These are phyloP conservation scores for Zeugodacus cucurbitae DNA, from an alignment of 1,140 invertebrate genomes.

Conservation along the genomic window DNA sequence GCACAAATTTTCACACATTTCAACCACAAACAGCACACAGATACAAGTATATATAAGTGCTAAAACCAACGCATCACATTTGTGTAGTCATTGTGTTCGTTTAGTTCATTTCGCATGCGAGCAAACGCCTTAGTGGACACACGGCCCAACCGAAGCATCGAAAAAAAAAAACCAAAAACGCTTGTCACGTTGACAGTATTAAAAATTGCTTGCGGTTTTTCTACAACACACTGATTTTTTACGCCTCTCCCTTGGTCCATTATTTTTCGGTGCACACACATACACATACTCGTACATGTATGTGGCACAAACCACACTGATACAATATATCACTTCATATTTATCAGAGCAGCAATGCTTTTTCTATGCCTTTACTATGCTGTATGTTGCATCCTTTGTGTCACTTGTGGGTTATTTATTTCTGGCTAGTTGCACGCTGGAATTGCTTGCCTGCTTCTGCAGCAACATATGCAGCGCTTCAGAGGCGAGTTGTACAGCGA, in stretches of 20 bases:
- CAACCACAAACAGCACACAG: background rate
- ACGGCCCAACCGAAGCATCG: background rate
- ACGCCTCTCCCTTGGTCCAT: background rate
- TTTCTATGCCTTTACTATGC: background rate
- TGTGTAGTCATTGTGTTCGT: background rate
- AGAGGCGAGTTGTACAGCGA: background rate
- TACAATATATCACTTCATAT: slow-evolving; percentile 37
- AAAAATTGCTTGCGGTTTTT: slow-evolving; percentile 37
- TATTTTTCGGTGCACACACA: background rate
- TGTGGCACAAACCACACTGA: slow-evolving; percentile 8
- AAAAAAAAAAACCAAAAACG: too few relatives aligned
- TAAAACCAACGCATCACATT: background rate
- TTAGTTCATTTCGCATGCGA: slow-evolving; percentile 23
- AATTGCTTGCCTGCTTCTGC: background rate
- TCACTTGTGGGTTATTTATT: background rate
- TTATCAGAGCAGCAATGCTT: background rate
- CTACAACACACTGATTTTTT: slow-evolving; percentile 20
- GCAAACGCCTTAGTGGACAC: background rate
- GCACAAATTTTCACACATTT: slow-evolving; percentile 18
- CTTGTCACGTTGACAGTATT: slow-evolving; percentile 22
- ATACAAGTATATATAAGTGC: background rate
- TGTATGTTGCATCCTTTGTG: background rate
- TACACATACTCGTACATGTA: background rate
- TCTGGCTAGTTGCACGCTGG: background rate
- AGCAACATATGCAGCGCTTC: background rate